phyloP scores from a whole-genome alignment of 2,888 invertebrate genomes.

The Agrypnus murinus region DNA sequence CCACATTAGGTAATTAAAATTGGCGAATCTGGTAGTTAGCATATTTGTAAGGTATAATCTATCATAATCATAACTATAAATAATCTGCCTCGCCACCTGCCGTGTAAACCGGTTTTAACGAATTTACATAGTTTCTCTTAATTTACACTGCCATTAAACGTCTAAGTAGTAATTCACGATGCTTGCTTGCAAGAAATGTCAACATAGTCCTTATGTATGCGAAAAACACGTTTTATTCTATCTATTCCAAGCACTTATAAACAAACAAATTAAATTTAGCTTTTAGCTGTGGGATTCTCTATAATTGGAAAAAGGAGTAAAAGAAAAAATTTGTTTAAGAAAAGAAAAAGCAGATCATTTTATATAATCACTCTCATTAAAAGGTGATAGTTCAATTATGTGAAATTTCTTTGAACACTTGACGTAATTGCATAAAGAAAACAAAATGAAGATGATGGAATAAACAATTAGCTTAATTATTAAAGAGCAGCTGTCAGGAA shows the following conservation, averaged over 20 bases:
- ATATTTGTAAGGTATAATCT: conserved; percentile 27
- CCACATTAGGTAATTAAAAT: conserved; percentile 20
- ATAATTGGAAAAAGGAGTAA: too few relatives aligned
- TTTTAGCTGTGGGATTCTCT: too few relatives aligned
- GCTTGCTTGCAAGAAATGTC: too few relatives aligned
- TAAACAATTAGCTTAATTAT: conserved; percentile 32
- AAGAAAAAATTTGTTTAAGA: too few relatives aligned
- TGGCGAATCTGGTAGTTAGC: conserved; percentile 13
- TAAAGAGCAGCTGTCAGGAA: conserved; percentile 23
- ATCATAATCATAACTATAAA: conserved; percentile 22
- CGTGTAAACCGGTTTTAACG: conserved; percentile 44
- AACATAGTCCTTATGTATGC: too few relatives aligned
- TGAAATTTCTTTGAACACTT: conserved; percentile 13
- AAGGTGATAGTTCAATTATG: conserved; percentile 14
- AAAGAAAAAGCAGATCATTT: too few relatives aligned
- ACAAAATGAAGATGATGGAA: conserved; percentile 8
- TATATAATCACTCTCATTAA: background rate
- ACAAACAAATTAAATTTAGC: too few relatives aligned
- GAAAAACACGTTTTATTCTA: too few relatives aligned
- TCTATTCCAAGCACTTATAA: too few relatives aligned
- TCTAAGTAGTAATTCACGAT: background rate
- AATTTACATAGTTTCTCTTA: conserved; percentile 37
- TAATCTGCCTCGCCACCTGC: conserved; percentile 35
- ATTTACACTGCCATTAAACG: conserved; percentile 10
- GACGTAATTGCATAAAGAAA: conserved; percentile 15